phyloP scores from a whole-genome alignment of 2,888 invertebrate genomes.

The Ochropleura plecta region DNA sequence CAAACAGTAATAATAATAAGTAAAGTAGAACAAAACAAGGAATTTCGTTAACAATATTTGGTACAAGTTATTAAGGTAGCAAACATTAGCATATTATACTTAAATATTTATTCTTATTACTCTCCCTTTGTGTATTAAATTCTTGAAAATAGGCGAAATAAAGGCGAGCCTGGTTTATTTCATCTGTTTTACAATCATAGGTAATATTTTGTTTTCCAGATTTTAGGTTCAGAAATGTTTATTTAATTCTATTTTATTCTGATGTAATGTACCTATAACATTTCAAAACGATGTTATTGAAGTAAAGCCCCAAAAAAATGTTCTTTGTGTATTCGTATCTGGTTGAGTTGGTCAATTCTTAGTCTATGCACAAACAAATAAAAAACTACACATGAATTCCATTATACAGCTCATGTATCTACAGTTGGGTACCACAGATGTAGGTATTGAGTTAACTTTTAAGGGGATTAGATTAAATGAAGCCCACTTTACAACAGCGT shows the following conservation, averaged over 20 bases:
- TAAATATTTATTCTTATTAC: slow-evolving; percentile 25
- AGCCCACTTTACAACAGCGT: too few relatives aligned
- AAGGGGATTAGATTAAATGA: too few relatives aligned
- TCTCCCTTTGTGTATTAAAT: slow-evolving; percentile 23
- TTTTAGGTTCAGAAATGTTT: not conserved
- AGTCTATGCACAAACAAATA: too few relatives aligned
- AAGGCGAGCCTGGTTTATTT: not conserved
- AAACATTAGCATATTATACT: slow-evolving; percentile 41
- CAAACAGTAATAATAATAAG: slow-evolving; percentile 24
- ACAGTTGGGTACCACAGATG: too few relatives aligned
- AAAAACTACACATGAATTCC: too few relatives aligned
- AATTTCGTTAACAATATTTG: slow-evolving; percentile 31
- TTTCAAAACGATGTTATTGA: not conserved
- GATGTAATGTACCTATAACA: not conserved
- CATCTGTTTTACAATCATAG: too few relatives aligned
- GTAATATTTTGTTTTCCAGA: not conserved
- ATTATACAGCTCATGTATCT: too few relatives aligned
- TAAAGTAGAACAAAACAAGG: slow-evolving; percentile 21
- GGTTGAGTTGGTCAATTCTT: not conserved
- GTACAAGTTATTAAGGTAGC: slow-evolving; percentile 41
- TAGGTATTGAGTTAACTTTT: too few relatives aligned
- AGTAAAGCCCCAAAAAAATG: not conserved
- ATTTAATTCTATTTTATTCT: not conserved
- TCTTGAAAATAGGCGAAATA: not conserved
- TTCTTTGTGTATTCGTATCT: not conserved